These are phyloP conservation scores for Zosterops borbonicus DNA, from an alignment of 2,113 vertebrate genomes.

Conservation along the genomic window DNA sequence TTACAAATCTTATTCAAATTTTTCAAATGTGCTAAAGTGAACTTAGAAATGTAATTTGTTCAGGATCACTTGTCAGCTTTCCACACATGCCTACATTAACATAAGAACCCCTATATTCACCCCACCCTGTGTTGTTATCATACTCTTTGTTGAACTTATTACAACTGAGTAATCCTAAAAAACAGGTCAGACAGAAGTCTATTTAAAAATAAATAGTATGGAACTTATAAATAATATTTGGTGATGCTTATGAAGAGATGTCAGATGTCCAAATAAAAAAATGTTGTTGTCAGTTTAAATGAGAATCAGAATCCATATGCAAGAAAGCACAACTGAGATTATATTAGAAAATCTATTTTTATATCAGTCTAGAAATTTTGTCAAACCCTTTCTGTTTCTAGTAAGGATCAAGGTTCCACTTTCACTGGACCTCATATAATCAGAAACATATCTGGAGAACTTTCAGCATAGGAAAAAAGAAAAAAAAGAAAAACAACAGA, in stretches of 20 bases:
- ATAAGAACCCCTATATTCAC: neutral
- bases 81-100: neutral
- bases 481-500: too few species aligned
- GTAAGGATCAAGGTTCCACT: neutral
- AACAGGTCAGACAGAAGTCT: neutral
- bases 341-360: neutral
- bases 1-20: neutral
- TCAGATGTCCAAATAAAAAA: neutral
- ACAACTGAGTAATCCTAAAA: neutral
- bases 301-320: neutral
- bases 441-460: neutral
- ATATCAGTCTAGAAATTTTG: neutral
- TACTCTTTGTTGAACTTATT: neutral
- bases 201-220: neutral
- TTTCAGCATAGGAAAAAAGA: rapidly evolving
- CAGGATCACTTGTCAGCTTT: neutral
- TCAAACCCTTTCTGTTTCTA: neutral
- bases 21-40: neutral
- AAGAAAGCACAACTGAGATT: neutral
- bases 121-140: neutral
- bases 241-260: neutral
- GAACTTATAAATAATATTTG: neutral
- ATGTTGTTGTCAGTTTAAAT: neutral
- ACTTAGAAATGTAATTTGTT: neutral
- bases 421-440: neutral